Percentiles rank a stretch among this genome's conserved stretches.
Evolutionary conservation across 2,113 vertebrate genomes (phyloP).

Genomic region (Eubucco bourcierii): DNA sequence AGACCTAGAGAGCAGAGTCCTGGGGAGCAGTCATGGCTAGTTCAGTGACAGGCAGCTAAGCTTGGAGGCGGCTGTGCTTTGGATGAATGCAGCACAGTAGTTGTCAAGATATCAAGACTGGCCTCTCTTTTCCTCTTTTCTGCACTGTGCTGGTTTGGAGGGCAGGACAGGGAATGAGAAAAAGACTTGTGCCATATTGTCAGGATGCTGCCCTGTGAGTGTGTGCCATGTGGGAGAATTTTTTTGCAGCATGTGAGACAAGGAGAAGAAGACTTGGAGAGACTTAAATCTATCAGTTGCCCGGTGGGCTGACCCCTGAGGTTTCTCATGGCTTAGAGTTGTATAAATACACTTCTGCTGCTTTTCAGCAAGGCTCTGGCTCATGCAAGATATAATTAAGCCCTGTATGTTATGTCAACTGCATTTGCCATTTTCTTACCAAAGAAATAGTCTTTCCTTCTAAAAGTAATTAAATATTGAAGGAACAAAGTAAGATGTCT

Average conservation of each 20-base stretch:
- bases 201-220: background rate
- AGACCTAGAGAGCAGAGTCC: background rate
- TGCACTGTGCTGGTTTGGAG: background rate
- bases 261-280: background rate
- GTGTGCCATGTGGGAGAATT: background rate
- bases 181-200: background rate
- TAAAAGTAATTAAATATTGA: conserved; percentile 59
- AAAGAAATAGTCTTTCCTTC: conserved; percentile 34
- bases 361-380: background rate
- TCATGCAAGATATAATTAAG: conserved; percentile 38
- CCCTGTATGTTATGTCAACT: conserved; percentile 6
- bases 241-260: background rate
- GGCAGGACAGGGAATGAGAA: background rate
- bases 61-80: background rate
- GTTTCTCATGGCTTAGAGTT: background rate
- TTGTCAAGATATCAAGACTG: background rate
- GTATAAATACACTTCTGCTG: background rate
- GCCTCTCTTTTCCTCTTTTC: background rate
- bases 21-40: background rate
- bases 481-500: conserved; percentile 33
- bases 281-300: background rate
- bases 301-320: background rate
- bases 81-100: background rate
- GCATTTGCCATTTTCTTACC: conserved; percentile 28
- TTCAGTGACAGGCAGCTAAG: background rate